Percentiles rank a stretch among this genome's conserved stretches.
phyloP scores from a whole-genome alignment of 2,888 invertebrate genomes.

The Bimastos eiseni region DNA sequence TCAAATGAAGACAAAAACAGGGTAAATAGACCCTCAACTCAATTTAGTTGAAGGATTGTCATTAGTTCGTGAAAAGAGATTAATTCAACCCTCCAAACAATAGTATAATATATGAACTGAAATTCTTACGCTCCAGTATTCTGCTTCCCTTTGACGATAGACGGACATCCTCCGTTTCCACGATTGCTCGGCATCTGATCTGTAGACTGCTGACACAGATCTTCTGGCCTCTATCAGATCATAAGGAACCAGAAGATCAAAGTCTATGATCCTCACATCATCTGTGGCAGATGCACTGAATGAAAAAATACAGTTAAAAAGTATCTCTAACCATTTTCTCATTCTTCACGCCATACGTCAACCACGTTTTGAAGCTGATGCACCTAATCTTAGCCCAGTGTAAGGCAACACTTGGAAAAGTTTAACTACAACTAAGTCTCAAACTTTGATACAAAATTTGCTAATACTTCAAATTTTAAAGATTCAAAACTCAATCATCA shows the following conservation, averaged over 20 bases:
- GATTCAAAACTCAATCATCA: background rate
- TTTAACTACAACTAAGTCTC: background rate
- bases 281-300: background rate
- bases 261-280: background rate
- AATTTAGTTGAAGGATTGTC: background rate
- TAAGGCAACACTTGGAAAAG: background rate
- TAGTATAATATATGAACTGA: background rate
- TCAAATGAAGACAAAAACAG: too few relatives aligned
- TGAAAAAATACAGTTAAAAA: background rate
- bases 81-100: too few relatives aligned
- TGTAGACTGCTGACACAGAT: background rate
- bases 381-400: background rate
- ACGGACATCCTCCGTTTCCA: background rate
- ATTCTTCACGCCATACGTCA: background rate
- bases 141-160: background rate
- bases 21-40: too few relatives aligned
- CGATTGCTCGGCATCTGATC: background rate
- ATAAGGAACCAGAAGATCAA: background rate
- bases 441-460: background rate
- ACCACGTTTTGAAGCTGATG: background rate
- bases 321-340: background rate
- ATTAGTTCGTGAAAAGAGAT: too few relatives aligned
- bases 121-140: slow-evolving; percentile 18
- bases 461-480: background rate
- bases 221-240: background rate